Percentiles rank a stretch among this genome's conserved stretches.
Conservation (phyloP, 2,113 vertebrate genomes). For the Cromileptes altivelis region DNA sequence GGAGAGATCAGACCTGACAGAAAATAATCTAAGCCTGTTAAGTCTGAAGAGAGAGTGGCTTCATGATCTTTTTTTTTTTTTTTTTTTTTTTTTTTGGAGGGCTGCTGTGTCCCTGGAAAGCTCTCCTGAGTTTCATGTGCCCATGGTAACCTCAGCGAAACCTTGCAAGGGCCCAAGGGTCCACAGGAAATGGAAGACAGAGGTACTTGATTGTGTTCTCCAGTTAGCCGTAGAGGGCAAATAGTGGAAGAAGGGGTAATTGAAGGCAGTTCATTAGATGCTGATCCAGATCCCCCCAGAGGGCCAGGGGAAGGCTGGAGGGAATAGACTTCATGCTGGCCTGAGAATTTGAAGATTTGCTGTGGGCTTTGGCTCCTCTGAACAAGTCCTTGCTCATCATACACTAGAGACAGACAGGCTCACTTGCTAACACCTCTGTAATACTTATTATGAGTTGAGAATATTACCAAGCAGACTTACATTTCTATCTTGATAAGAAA, state of each 20-base stretch:
- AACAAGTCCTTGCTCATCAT: constrained; percentile 54
- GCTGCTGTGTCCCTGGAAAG: constrained; percentile 5
- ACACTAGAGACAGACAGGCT: constrained; percentile 59
- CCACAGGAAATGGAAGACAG: constrained; percentile 48
- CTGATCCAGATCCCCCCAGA: constrained; percentile 66
- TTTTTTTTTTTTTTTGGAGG: constrained; percentile 11
- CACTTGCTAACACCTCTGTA: constrained; percentile 59
- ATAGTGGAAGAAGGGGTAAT: constrained; percentile 72
- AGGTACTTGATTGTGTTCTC: constrained; percentile 61
- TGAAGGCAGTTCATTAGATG: constrained; percentile 78
- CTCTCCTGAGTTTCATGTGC: constrained; percentile 20
- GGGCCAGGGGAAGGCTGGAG: constrained; percentile 48
- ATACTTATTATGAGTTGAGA: constrained; percentile 67
- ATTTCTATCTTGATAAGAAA: constrained; percentile 16
- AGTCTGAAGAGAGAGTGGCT: constrained; percentile 7
- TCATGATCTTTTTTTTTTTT: constrained; percentile 22
- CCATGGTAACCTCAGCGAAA: constrained; percentile 27
- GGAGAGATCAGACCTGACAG: constrained; percentile 12
- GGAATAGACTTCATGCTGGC: constrained; percentile 61
- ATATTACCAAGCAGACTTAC: constrained; percentile 30
- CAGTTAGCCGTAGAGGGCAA: constrained; percentile 64
- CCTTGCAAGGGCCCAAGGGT: constrained; percentile 13
- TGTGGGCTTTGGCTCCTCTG: constrained; percentile 61
- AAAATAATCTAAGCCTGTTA: constrained; percentile 21
- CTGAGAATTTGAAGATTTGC: constrained; percentile 77